Base-by-base conservation (phyloP, 1,140 invertebrate genomes). In the Trypoxylus dichotomus region DNA sequence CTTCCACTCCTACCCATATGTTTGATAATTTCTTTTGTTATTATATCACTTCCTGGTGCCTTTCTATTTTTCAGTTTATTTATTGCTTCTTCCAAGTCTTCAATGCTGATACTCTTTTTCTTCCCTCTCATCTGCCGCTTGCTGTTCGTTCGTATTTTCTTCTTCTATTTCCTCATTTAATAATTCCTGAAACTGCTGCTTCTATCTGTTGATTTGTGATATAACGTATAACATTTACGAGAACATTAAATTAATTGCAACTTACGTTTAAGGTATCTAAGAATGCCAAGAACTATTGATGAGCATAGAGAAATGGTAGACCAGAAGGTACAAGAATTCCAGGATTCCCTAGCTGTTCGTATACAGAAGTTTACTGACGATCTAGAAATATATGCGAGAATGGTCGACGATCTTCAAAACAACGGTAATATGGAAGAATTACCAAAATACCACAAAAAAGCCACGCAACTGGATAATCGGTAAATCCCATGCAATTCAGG, bases 361-460 rank as follows among this genome's bases (percentile, higher is more conserved):
- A 93, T 93, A 6, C 86, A 90, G 63, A 91, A 91, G 81, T 96
- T 97, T 83, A 88, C 90, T 74, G 91, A 95, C 47, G 95, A 98
- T 81, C 85, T 99, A 74, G 91, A 95, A 47, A 86, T 92, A 11
- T 97, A 95, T 83, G 91, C 90, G 27, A 92, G 92, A 79, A 92
- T 97, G 84, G 92, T 95, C 37, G 92, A 97, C 74, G 94, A 97
- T 81, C 92, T 98, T 83, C 92, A 96, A 80, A 91, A 93, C 74
- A 96, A 95, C 89, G 96, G 96, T 2, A 94, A 97, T 79, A 90
- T 97, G n/a, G 91, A 93, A 19, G 93, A 97, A 72, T 89, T 98
- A 58, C 89, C 92, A 29, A 92, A 93, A 80, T 99, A 99, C 85
- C 90, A 95, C 29, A 92, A 93, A 43, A 93, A 95, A 77, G 94